These are phyloP conservation scores for Pseudopleuronectes americanus DNA, from an alignment of 2,797 vertebrate species.

Conservation along the genomic window DNA sequence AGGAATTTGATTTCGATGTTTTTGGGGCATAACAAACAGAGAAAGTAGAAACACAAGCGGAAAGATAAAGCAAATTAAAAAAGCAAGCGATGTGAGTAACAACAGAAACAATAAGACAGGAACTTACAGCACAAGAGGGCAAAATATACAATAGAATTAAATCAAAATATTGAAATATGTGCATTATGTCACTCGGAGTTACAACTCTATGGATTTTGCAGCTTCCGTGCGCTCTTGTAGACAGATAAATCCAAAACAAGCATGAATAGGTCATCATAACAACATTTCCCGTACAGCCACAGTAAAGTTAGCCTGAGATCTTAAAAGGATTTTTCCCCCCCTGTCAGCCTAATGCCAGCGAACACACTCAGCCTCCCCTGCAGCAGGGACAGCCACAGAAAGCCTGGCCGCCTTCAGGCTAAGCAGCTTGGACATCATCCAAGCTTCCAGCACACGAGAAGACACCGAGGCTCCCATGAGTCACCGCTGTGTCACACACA, in stretches of 20 bases:
- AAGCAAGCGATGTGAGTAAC: too few species aligned
- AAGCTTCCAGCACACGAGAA: constrained; percentile 59
- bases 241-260: constrained; percentile 62
- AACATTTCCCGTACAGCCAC: constrained; percentile 19
- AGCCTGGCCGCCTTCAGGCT: constrained; percentile 62
- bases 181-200: too few species aligned
- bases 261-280: constrained; percentile 66
- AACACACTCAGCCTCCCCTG: constrained; percentile 49
- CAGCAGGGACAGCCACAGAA: constrained; percentile 49
- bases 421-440: constrained; percentile 72
- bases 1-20: too few species aligned
- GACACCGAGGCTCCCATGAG: constrained; percentile 61
- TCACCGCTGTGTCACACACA: constrained; percentile 68
- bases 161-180: too few species aligned
- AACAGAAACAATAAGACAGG: too few species aligned
- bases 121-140: too few species aligned
- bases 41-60: too few species aligned
- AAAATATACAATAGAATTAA: too few species aligned
- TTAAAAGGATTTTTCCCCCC: constrained; percentile 48
- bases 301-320: constrained; percentile 51
- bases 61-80: too few species aligned
- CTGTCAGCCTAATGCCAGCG: constrained; percentile 61
- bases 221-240: constrained; percentile 13
- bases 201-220: too few species aligned
- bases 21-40: too few species aligned